Conservation (phyloP, 2,888 invertebrate species). For the Mylabris sibirica region DNA sequence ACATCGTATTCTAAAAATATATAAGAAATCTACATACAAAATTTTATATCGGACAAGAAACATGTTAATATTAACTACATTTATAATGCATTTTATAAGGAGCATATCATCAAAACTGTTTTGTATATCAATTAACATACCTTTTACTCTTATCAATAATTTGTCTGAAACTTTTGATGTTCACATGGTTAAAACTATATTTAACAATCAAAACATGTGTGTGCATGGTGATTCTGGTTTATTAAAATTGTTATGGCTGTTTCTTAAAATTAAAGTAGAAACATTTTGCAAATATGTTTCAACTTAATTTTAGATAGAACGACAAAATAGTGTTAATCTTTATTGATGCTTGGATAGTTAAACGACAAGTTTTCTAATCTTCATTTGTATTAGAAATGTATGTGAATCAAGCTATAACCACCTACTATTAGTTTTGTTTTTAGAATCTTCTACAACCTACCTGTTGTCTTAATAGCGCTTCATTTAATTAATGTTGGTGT, state of each 20-base stretch:
- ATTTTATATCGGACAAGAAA: slow-evolving; percentile 34
- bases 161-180: slow-evolving; percentile 1
- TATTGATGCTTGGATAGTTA: not conserved
- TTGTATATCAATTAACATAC: slow-evolving; percentile 21
- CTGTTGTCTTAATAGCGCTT: too few relatives aligned
- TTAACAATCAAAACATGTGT: not conserved
- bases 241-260: not conserved
- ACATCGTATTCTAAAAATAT: slow-evolving; percentile 36
- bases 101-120: slow-evolving; percentile 24
- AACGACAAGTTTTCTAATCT: too few relatives aligned
- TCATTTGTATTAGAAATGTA: too few relatives aligned
- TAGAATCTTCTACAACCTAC: too few relatives aligned
- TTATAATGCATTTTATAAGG: slow-evolving; percentile 23
- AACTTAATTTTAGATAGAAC: not conserved
- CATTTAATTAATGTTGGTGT: too few relatives aligned
- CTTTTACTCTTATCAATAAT: slow-evolving; percentile 19
- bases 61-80: slow-evolving; percentile 26
- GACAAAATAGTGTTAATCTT: not conserved
- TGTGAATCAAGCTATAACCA: too few relatives aligned
- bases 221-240: not conserved
- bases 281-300: not conserved
- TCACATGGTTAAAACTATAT: not conserved
- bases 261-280: not conserved
- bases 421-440: too few relatives aligned
- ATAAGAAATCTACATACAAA: not conserved